phyloP scores from a whole-genome alignment of 2,113 vertebrate species.

The Boleophthalmus pectinirostris region DNA sequence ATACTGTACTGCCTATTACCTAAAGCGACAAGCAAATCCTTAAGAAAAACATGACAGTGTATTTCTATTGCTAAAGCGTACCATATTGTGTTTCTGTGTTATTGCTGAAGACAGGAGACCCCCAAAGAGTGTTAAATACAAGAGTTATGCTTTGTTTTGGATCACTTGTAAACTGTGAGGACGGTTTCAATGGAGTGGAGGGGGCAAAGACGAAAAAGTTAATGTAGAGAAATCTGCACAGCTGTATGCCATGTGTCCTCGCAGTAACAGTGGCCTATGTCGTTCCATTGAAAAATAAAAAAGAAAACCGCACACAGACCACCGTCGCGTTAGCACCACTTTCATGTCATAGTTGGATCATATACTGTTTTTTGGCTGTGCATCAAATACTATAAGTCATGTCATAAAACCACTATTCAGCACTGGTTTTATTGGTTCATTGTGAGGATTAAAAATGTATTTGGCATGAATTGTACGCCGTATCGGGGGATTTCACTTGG shows the following conservation, averaged over 20 bases:
- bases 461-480: neutral
- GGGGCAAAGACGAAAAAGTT: neutral
- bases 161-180: neutral
- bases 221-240: conserved; percentile 29
- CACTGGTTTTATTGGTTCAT: neutral
- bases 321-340: conserved; percentile 24
- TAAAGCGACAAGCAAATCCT: neutral
- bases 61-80: conserved; percentile 8
- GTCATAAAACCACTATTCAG: neutral
- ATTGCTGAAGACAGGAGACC: neutral
- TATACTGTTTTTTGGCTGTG: conserved; percentile 20
- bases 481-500: too few species aligned
- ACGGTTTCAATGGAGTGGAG: neutral
- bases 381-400: neutral
- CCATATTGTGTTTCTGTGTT: neutral
- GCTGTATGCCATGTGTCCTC: conserved; percentile 39
- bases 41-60: neutral
- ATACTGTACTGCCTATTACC: neutral
- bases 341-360: neutral
- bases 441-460: neutral
- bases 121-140: conserved; percentile 6
- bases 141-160: neutral
- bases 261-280: neutral
- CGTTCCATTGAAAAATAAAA: conserved; percentile 17
- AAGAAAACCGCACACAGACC: conserved; percentile 37